Evolutionary conservation across 2,797 vertebrate species (phyloP).

Genomic region (Cryptoprocta ferox): DNA sequence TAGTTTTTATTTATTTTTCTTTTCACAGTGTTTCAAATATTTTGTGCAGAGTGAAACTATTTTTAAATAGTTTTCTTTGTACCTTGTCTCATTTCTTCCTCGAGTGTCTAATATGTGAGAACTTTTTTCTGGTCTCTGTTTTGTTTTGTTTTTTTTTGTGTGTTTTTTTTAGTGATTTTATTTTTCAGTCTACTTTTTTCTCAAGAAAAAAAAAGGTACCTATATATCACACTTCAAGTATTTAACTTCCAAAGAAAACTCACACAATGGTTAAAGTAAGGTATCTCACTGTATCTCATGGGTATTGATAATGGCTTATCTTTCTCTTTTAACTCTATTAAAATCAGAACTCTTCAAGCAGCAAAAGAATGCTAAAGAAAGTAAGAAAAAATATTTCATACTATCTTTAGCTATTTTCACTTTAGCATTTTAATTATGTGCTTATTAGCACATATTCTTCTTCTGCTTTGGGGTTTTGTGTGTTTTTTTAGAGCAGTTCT

Average conservation of each 20-base stretch:
- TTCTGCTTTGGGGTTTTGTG: not conserved
- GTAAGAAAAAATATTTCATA: not conserved
- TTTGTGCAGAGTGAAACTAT: not conserved
- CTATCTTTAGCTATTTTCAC: not conserved
- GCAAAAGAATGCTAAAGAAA: not conserved
- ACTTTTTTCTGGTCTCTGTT: not conserved
- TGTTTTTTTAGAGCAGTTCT: not conserved
- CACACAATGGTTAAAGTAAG: not conserved
- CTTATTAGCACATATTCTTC: not conserved
- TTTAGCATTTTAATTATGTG: not conserved
- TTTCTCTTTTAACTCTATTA: constrained; percentile 43
- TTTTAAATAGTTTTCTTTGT: constrained; percentile 29
- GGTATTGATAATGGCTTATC: not conserved
- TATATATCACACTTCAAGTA: not conserved
- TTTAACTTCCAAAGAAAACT: not conserved
- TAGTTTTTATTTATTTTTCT: constrained; percentile 36
- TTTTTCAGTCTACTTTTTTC: not conserved
- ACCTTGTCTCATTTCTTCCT: constrained; percentile 29
- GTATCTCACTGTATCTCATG: not conserved
- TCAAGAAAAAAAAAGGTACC: not conserved
- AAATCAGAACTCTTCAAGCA: not conserved
- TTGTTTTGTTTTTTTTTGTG: no score
- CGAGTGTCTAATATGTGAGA: not conserved
- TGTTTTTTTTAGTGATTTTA: constrained; percentile 10
- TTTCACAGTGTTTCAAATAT: not conserved